Evolutionary conservation across 2,113 vertebrate species (phyloP), one percentile per base, ranked within the genome.

Genomic region (Varanus salvator): DNA sequence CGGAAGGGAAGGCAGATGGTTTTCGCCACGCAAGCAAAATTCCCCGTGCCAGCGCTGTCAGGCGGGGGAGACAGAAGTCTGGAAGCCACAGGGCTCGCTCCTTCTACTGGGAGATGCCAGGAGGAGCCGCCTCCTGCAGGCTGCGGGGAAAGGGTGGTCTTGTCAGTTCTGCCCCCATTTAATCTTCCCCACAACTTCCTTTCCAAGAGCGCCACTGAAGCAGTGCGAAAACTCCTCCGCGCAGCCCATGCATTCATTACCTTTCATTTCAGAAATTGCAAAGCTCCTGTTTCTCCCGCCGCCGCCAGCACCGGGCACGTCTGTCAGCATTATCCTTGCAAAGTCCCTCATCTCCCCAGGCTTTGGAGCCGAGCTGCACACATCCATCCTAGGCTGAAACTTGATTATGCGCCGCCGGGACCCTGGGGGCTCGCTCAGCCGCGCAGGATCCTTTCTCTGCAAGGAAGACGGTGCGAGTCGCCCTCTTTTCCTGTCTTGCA

Each of bases 181-280:
- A 48, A 82, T 88, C 87, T 74, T 34, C 74, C 23, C 31, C 52
- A 60, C 9, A 54, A 48, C 68, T 82, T 82, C 34, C 68, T 88
- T 57, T 75, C 80, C n/a, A 19, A 74, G 31, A 88, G 69, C 80
- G 12, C 48, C 27, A 57, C 60, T 48, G 48, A 89, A 83, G 87
- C 27, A 29, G 84, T 15, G 80, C 69, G 66, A 60, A 66, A 66
- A 69, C 78, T 83, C 50, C 15, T 50, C 27, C 60, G 1, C 2
- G 60, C 14, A 11, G 5, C 4, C 27, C 8, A 3, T 25, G 54
- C 52, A 48, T 89, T 84, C 87, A 50, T 89, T 84, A 50, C 80
- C 52, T 83, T 89, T 64, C 57, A 44, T 75, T 89, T 64, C 57
- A 57, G 44, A 31, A 76, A 83, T n/a, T 50, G 64, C 87, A 89